Base-by-base conservation (phyloP, 2,888 invertebrate species). In the Erebia aethiops region DNA sequence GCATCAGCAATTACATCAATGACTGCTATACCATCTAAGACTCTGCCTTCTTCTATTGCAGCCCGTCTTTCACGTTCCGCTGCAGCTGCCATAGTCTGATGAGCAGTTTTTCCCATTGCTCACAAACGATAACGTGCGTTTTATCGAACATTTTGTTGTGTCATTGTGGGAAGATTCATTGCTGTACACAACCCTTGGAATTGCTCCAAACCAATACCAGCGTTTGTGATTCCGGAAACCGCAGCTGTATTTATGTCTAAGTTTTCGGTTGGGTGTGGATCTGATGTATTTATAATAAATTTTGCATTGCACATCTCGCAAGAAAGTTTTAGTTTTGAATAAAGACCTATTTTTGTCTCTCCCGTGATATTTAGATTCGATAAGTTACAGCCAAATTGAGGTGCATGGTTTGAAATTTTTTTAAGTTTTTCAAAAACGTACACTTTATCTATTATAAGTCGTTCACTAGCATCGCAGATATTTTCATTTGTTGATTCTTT, bases 31-130 rank as follows among this genome's bases (percentile, higher is more conserved):
- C 51, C 51, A 51, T 51, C 14, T 51, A 14, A 14, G 7, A 51
- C 51, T 51, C 51, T 51, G 51, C 51, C 51, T 51, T 51, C 51
- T 51, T 51, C 51, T 51, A 51, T 51, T 51, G 51, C 51, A 51
- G 51, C 51, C n/a, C n/a, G 51, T 51, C 51, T 14, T 51, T 51
- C 51, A n/a, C 51, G n/a, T 51, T 51, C 51, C n/a, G 51, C 51
- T 51, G 51, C 51, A 51, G 51, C 51, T n/a, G n/a, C 51, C 51
- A 51, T 51, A 51, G 51, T 51, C 51, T 51, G n/a, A n/a, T 51
- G 51, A 51, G 51, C 51, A 51, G 51, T 51, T n/a, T 51, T n/a
- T 51, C n/a, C 51, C 51, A 51, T 51, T 51, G 51, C n/a, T 51
- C 51, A 51, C 14, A 51, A 51, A 51, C 14, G 7, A n/a, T 8